A percentile compares a stretch with the other conserved stretches of the same genome.
Conservation (phyloP, 2,113 vertebrate species). For the Aspiorhynchus laticeps region DNA sequence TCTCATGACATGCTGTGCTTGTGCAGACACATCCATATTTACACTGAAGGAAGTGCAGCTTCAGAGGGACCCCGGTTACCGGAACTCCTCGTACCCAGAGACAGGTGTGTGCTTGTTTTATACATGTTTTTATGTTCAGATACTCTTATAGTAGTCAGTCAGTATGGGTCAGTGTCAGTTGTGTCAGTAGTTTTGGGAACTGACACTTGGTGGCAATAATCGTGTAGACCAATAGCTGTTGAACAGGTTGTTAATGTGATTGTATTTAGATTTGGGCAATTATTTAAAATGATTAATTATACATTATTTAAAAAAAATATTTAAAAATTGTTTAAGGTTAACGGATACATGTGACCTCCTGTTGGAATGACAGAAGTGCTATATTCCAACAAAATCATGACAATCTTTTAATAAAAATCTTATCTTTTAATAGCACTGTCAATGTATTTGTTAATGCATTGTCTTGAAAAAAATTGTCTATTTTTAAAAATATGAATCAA, state of each 20-base stretch:
- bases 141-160: background rate
- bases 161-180: background rate
- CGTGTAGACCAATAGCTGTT: background rate
- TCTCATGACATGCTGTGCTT: slow-evolving; percentile 34
- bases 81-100: slow-evolving; percentile 94
- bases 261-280: background rate
- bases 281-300: background rate
- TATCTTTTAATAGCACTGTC: too few relatives aligned
- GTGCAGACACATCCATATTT: slow-evolving; percentile 93
- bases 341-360: background rate
- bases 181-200: too few relatives aligned
- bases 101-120: slow-evolving; percentile 77
- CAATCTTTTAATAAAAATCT: too few relatives aligned
- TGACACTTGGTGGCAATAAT: background rate
- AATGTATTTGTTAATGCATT: too few relatives aligned
- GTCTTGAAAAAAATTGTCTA: too few relatives aligned
- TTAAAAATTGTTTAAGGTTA: background rate
- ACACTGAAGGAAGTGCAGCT: slow-evolving; percentile 97
- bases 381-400: too few relatives aligned
- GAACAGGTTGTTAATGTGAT: background rate
- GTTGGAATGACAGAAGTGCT: too few relatives aligned
- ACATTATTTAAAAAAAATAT: too few relatives aligned
- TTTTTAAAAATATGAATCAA: too few relatives aligned
- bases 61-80: slow-evolving; percentile 97
- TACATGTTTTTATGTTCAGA: background rate